Percentiles rank a stretch among this genome's conserved stretches.
phyloP scores from a whole-genome alignment of 1,140 invertebrate genomes.

The Frieseomelitta varia region DNA sequence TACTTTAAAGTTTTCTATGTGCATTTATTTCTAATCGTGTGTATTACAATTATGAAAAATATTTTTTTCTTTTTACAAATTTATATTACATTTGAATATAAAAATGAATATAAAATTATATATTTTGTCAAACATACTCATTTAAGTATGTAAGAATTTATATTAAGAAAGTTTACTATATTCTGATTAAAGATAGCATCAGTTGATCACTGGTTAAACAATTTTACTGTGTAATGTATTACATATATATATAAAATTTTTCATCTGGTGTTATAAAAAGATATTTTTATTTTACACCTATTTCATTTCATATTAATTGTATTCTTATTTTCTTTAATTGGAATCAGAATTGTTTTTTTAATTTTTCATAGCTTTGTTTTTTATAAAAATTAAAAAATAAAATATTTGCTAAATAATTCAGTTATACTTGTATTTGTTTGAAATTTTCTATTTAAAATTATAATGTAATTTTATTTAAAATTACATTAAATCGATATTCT shows the following conservation, averaged over 20 bases:
- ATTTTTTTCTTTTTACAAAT: constrained; percentile 23
- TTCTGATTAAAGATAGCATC: constrained; percentile 48
- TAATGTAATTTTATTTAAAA: not conserved
- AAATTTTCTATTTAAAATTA: not conserved
- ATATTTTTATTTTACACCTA: not conserved
- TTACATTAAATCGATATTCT: no score
- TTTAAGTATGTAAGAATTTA: constrained; percentile 43
- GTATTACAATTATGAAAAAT: constrained; percentile 13
- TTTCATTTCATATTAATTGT: not conserved
- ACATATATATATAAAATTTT: constrained; percentile 25
- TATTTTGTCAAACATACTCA: constrained; percentile 43
- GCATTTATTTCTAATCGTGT: constrained; percentile 52
- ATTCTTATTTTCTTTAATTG: not conserved
- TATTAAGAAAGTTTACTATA: constrained; percentile 47
- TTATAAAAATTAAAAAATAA: not conserved
- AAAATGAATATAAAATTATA: constrained; percentile 44
- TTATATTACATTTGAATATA: constrained; percentile 39
- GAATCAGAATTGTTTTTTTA: not conserved
- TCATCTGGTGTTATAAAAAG: not conserved
- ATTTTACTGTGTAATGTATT: constrained; percentile 10
- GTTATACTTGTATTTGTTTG: not conserved
- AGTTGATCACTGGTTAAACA: constrained; percentile 20
- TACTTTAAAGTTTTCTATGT: constrained; percentile 35
- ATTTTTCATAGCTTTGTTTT: not conserved
- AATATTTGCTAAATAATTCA: not conserved